phyloP scores from a whole-genome alignment of 2,888 invertebrate species.

The Catonia carolina region DNA sequence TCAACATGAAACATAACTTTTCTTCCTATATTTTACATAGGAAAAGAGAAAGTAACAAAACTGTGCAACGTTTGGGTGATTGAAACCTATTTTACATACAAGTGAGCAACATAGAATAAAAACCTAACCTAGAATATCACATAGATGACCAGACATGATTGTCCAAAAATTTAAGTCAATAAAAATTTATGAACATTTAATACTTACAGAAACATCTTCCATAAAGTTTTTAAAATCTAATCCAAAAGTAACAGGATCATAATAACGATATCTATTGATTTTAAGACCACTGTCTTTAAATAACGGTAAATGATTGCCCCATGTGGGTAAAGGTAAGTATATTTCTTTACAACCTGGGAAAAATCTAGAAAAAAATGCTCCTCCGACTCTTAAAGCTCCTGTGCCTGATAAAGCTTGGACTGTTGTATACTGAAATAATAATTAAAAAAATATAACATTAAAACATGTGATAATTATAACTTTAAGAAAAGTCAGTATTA shows the following conservation, averaged over 20 bases:
- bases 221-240: slow-evolving; percentile 85
- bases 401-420: slow-evolving; percentile 92
- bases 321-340: slow-evolving; percentile 88
- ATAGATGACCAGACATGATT: no score
- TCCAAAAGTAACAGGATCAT: slow-evolving; percentile 86
- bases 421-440: slow-evolving; percentile 53
- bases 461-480: not conserved
- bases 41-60: no score
- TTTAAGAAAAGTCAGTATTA: not conserved
- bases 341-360: slow-evolving; percentile 72
- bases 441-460: slow-evolving; percentile 12
- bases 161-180: no score
- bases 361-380: slow-evolving; percentile 76
- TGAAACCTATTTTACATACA: no score
- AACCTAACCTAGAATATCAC: no score
- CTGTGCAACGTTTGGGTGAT: no score
- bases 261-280: slow-evolving; percentile 88
- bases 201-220: slow-evolving; percentile 76
- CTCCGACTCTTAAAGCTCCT: slow-evolving; percentile 89
- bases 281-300: slow-evolving; percentile 82
- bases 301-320: slow-evolving; percentile 97
- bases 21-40: no score
- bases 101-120: no score
- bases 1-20: no score
- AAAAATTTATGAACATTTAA: no score